Base-by-base conservation (phyloP, 2,113 vertebrate genomes). In the Atherinomorus stipes region DNA sequence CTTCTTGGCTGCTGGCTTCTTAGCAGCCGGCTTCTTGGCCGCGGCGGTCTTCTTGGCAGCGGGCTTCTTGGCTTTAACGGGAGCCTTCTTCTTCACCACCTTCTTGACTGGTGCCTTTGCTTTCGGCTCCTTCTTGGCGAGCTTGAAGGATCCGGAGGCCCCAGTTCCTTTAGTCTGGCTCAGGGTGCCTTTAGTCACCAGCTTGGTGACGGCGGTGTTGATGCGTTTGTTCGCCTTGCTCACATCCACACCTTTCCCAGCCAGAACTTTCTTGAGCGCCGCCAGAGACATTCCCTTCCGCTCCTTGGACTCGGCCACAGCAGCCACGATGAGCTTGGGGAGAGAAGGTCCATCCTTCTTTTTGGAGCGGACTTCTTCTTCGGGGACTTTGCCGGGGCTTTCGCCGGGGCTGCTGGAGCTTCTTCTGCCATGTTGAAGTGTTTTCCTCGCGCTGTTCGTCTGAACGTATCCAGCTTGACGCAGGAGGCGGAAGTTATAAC, bases 61-160 rank as follows among this genome's bases (percentile, higher is more conserved):
- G 10, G 79, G 31, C n/a, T n/a, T n/a, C n/a, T n/a, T n/a, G n/a
- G n/a, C n/a, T n/a, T n/a, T n/a, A n/a, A n/a, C n/a, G n/a, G n/a
- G n/a, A n/a, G n/a, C n/a, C n/a, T n/a, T n/a, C n/a, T n/a, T n/a
- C n/a, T n/a, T n/a, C n/a, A n/a, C n/a, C n/a, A n/a, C n/a, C n/a
- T n/a, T n/a, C n/a, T n/a, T n/a, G n/a, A n/a, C n/a, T n/a, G n/a
- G n/a, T n/a, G n/a, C n/a, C n/a, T n/a, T n/a, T n/a, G n/a, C n/a
- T n/a, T n/a, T n/a, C n/a, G n/a, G n/a, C 0, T 83, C 80, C 1
- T 49, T 51, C 28, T 78, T 78, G 4, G 70, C 40, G 2, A 84
- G 25, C 15, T 78, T 87, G 50, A 81, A 84, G 19, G 85, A 84
- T 0, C 85, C 85, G 0, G 81, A 79, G 0, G 84, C 84, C 0